These are phyloP conservation scores for Macrotus californicus DNA, from an alignment of 2,113 vertebrate species.

Conservation along the genomic window DNA sequence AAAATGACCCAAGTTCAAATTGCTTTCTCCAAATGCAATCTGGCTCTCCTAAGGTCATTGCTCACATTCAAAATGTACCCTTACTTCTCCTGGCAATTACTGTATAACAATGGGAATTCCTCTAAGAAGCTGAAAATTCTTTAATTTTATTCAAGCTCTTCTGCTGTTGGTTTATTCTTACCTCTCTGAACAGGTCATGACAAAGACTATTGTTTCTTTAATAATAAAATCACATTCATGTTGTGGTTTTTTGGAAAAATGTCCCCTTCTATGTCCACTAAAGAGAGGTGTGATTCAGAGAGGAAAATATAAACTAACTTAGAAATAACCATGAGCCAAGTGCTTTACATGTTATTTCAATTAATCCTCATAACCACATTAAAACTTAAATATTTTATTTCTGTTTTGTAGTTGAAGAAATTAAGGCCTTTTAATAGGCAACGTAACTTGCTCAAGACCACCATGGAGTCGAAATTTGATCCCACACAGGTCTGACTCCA, in stretches of 20 bases:
- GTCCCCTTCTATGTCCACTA: background rate
- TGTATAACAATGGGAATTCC: background rate
- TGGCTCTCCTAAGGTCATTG: background rate
- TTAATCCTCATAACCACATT: background rate
- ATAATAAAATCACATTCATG: constrained; percentile 11
- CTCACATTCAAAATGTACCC: background rate
- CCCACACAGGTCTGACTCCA: background rate
- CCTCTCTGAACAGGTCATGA: background rate
- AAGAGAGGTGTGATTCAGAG: background rate
- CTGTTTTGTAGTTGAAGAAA: background rate
- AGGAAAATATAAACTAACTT: background rate
- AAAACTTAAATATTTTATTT: background rate
- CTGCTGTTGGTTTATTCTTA: background rate
- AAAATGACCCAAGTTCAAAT: background rate
- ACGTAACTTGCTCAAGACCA: background rate
- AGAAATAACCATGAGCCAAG: background rate
- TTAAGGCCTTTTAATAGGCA: background rate
- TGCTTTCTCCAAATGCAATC: background rate
- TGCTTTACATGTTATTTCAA: background rate
- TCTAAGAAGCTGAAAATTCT: constrained; percentile 3
- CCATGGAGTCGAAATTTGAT: background rate
- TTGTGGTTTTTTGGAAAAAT: background rate
- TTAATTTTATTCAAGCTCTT: background rate
- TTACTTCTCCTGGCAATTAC: background rate
- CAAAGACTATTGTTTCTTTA: constrained; percentile 3